Evolutionary conservation across 2,888 invertebrate species (phyloP).

Genomic region (Lathronympha strigana): DNA sequence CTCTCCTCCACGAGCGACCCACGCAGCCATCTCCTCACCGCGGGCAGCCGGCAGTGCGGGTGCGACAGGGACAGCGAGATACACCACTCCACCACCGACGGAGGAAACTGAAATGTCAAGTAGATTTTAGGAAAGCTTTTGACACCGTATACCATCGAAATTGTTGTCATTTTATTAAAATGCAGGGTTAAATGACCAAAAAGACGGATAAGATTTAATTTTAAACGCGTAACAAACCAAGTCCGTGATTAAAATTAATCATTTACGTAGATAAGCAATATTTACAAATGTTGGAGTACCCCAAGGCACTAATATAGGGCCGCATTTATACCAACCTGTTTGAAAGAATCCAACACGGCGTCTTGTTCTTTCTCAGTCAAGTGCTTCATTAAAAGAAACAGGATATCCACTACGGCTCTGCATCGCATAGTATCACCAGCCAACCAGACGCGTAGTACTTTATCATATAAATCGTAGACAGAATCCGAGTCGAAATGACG

Average conservation of each 20-base stretch:
- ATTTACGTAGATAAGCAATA: background rate
- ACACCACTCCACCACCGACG: conserved; percentile 66
- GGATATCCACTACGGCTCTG: conserved; percentile 84
- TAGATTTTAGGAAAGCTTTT: background rate
- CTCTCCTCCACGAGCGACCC: conserved; percentile 45
- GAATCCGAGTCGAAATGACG: conserved; percentile 53
- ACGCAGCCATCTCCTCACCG: conserved; percentile 76
- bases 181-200: background rate
- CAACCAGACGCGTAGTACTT: conserved; percentile 77
- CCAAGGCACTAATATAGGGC: background rate
- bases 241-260: too few species aligned
- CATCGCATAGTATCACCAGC: conserved; percentile 76
- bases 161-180: too few species aligned
- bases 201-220: background rate
- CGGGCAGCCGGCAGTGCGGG: conserved; percentile 65
- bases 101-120: conserved; percentile 54
- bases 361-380: conserved; percentile 81
- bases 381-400: conserved; percentile 85
- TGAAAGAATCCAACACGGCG: conserved; percentile 80
- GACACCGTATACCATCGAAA: background rate
- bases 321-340: conserved; percentile 72
- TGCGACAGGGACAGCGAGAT: conserved; percentile 69
- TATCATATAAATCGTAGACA: conserved; percentile 62
- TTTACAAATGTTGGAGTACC: conserved; percentile 10
- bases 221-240: background rate